Evolutionary conservation across 2,797 vertebrate genomes (phyloP).

Genomic region (Melanotaenia maccullochi): DNA sequence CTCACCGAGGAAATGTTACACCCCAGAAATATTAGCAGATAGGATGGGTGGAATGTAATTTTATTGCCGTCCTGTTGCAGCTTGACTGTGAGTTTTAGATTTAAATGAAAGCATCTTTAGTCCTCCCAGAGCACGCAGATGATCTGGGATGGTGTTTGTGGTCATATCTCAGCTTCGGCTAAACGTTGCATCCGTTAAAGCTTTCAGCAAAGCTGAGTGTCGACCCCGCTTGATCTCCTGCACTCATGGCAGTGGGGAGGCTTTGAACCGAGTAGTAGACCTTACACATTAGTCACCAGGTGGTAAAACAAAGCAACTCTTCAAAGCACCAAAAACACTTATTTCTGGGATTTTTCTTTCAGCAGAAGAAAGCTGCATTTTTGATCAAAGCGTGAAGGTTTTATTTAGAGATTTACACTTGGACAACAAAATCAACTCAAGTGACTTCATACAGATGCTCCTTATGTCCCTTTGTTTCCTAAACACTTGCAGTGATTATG

Average conservation of each 20-base stretch:
- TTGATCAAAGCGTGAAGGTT: constrained; percentile 31
- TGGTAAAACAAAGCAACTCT: constrained; percentile 63
- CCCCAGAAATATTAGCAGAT: background rate
- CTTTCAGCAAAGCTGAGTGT: constrained; percentile 59
- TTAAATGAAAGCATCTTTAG: constrained; percentile 35
- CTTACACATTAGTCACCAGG: constrained; percentile 53
- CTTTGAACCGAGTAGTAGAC: constrained; percentile 70
- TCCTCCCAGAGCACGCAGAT: constrained; percentile 14
- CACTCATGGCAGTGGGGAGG: constrained; percentile 34
- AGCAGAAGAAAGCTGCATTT: constrained; percentile 21
- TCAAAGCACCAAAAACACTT: constrained; percentile 65
- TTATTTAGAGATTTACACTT: constrained; percentile 4
- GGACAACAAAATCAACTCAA: background rate
- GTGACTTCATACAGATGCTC: constrained; percentile 23
- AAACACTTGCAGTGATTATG: constrained; percentile 48
- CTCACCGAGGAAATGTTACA: background rate
- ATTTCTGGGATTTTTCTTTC: constrained; percentile 44
- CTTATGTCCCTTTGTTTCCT: constrained; percentile 44
- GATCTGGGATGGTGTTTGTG: constrained; percentile 25
- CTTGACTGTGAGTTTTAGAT: constrained; percentile 46
- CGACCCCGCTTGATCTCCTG: constrained; percentile 46
- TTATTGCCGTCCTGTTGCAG: constrained; percentile 36
- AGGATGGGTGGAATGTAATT: constrained; percentile 45
- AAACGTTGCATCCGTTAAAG: constrained; percentile 57
- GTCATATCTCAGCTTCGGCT: constrained; percentile 28